Evolutionary conservation across 2,113 vertebrate genomes (phyloP).

Genomic region (Hoplias malabaricus): DNA sequence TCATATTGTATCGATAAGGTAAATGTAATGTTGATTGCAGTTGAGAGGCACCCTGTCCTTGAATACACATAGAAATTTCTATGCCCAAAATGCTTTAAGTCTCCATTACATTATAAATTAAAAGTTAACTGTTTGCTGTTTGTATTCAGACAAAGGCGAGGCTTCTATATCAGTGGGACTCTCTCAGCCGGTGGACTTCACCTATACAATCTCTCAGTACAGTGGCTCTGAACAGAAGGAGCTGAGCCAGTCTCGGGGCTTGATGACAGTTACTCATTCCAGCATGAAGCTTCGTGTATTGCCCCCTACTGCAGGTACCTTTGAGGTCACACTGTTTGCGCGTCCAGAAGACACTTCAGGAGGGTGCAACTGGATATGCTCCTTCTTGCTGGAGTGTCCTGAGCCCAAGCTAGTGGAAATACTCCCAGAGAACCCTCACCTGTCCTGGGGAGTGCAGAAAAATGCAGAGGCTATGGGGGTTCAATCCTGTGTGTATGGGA

Average conservation of each 20-base stretch:
- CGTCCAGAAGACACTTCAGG: slow-evolving; percentile 14
- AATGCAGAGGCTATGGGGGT: slow-evolving; percentile 56
- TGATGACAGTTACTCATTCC: slow-evolving; percentile 40
- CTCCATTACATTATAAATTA: neutral
- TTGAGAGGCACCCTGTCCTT: too few relatives aligned
- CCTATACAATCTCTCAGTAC: slow-evolving; percentile 62
- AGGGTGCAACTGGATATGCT: slow-evolving; percentile 64
- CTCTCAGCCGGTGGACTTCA: slow-evolving; percentile 56
- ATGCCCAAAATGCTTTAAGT: too few relatives aligned
- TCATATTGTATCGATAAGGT: too few relatives aligned
- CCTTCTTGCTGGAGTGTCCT: slow-evolving; percentile 62
- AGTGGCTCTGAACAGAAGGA: slow-evolving; percentile 7
- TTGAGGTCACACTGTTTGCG: slow-evolving; percentile 64
- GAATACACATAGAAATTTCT: too few relatives aligned
- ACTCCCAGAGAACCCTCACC: slow-evolving; percentile 61
- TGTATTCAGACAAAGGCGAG: slow-evolving; percentile 62
- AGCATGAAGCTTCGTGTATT: slow-evolving; percentile 57
- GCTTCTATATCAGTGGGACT: slow-evolving; percentile 54
- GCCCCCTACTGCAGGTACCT: slow-evolving; percentile 52
- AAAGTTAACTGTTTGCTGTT: neutral
- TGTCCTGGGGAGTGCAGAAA: slow-evolving; percentile 61
- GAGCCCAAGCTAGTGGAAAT: slow-evolving; percentile 28
- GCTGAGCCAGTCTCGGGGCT: slow-evolving; percentile 34
- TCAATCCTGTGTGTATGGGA: slow-evolving; percentile 44
- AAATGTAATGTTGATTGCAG: too few relatives aligned